Conservation (phyloP, 1,140 invertebrate genomes). For the Drosophila suzukii region DNA sequence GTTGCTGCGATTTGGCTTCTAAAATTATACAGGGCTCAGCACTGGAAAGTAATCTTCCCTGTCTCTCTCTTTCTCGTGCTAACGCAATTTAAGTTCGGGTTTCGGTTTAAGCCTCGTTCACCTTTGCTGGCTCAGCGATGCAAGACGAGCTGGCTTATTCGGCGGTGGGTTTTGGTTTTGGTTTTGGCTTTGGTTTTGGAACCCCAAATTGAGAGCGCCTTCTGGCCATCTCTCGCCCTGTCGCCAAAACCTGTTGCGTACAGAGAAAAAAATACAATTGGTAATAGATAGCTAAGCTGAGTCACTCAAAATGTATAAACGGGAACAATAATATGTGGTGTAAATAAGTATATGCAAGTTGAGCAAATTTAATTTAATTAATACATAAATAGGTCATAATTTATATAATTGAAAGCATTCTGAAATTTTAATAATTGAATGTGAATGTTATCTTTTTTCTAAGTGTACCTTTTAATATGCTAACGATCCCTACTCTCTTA, state of each 20-base stretch:
- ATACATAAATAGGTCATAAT: too few species aligned
- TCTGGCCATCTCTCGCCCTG: background rate
- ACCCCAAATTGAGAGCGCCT: background rate
- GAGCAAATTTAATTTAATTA: too few species aligned
- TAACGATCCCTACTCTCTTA: background rate
- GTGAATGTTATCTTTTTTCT: background rate
- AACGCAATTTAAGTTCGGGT: constrained; percentile 23
- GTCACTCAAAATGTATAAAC: too few species aligned
- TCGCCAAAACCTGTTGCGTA: constrained; percentile 1
- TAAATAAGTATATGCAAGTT: too few species aligned
- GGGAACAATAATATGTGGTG: too few species aligned
- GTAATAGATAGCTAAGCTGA: too few species aligned
- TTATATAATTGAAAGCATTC: too few species aligned
- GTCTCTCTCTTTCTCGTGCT: constrained; percentile 40
- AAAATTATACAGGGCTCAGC: background rate
- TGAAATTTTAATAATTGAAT: too few species aligned
- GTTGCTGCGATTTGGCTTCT: background rate
- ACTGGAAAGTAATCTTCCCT: background rate
- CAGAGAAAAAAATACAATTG: background rate
- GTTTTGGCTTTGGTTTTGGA: background rate
- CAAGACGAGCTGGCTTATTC: constrained; percentile 44
- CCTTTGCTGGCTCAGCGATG: constrained; percentile 39
- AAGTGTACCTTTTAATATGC: background rate
- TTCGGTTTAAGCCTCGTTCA: constrained; percentile 29
- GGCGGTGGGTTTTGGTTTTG: background rate